Conservation (phyloP, 2,888 invertebrate species). For the Limnephilus lunatus region DNA sequence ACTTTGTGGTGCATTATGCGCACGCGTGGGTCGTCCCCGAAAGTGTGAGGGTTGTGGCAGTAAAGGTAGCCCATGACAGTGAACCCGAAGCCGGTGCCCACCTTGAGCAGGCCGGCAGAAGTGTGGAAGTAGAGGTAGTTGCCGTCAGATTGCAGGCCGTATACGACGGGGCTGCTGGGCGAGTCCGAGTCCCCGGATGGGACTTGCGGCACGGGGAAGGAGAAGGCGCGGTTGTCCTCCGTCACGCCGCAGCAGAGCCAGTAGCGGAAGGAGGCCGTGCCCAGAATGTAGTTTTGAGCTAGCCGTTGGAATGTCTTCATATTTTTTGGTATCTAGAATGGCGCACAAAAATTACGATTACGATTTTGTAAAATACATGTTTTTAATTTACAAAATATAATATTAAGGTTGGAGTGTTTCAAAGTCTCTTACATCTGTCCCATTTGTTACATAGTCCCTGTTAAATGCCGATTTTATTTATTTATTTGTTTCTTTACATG, state of each 20-base stretch:
- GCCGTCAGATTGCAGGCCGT: constrained; percentile 91
- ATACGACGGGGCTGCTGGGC: background rate
- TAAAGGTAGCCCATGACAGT: constrained; percentile 95
- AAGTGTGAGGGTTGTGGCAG: constrained; percentile 86
- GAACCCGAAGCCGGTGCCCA: constrained; percentile 96
- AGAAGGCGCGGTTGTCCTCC: background rate
- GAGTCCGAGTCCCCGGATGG: background rate
- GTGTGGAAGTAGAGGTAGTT: constrained; percentile 92
- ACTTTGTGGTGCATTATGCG: constrained; percentile 93
- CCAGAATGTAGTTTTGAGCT: constrained; percentile 91
- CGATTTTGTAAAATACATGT: no score
- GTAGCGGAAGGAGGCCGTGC: constrained; percentile 89
- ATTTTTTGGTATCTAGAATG: constrained; percentile 87
- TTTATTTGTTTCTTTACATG: no score
- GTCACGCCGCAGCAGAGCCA: constrained; percentile 75
- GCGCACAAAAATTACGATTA: constrained; percentile 60
- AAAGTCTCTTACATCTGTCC: background rate
- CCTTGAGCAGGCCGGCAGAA: constrained; percentile 90
- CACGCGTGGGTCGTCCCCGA: constrained; percentile 87
- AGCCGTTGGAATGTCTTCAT: constrained; percentile 91
- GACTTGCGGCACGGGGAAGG: background rate
- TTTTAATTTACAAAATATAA: background rate
- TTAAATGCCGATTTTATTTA: no score
- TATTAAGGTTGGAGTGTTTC: background rate
- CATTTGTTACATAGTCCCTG: background rate